These are phyloP conservation scores for Micropoecilia bifurca DNA, from an alignment of 2,797 vertebrate species.

Conservation along the genomic window DNA sequence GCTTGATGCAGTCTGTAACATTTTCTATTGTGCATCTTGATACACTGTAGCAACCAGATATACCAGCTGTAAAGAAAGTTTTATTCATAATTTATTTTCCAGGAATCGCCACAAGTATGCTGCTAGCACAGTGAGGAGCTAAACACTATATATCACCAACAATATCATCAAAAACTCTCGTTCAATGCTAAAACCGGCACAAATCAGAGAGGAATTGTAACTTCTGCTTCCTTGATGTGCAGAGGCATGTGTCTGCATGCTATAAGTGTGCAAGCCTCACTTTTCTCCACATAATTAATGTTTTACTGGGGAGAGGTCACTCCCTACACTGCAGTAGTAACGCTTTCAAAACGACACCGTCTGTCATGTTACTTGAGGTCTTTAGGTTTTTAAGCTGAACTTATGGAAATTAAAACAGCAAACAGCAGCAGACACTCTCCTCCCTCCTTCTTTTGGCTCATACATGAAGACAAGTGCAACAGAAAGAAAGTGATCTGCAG, in stretches of 20 bases:
- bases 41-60: slow-evolving; percentile 59
- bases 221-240: not conserved
- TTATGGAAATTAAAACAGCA: not conserved
- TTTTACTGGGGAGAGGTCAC: not conserved
- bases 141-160: slow-evolving; percentile 16
- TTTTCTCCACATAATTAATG: not conserved
- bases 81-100: slow-evolving; percentile 23
- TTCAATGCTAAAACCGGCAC: not conserved
- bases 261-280: not conserved
- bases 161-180: not conserved
- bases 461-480: not conserved
- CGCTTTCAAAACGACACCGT: not conserved
- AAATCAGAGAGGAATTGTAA: not conserved
- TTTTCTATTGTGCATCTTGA: slow-evolving; percentile 67
- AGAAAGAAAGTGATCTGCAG: not conserved
- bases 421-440: not conserved
- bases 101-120: slow-evolving; percentile 24
- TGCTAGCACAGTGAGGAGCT: slow-evolving; percentile 64
- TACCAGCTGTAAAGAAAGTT: slow-evolving; percentile 59
- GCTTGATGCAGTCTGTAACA: slow-evolving; percentile 66
- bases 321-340: not conserved
- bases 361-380: not conserved
- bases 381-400: not conserved
- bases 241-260: not conserved
- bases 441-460: not conserved